Base-by-base conservation (phyloP, 2,888 invertebrate species). In the Apomyelois bistriatella region DNA sequence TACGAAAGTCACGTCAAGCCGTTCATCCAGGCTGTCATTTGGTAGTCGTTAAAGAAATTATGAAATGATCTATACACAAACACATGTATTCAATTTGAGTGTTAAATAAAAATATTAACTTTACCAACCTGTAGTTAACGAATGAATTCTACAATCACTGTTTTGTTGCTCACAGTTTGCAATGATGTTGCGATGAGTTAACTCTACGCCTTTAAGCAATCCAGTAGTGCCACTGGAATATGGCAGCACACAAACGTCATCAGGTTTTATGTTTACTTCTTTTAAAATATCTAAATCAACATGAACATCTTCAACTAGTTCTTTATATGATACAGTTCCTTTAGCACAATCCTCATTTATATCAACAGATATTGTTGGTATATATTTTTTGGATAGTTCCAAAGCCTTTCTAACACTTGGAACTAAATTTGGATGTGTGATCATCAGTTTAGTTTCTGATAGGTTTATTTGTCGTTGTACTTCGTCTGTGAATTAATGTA, bases 151-250 rank as follows among this genome's bases (percentile, higher is more conserved):
- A 0, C 76, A 40, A 48, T 78, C 79, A 1, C 71, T 64, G 56
- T 75, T 74, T 48, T 85, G 84, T 46, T 88, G 88, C 53, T 73
- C 63, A 60, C 69, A 72, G 65, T 93, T 92, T 0, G 92, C 70
- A 1, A 92, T 71, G 3, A 93, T 53, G 74, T 92, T 93, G 40
- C 62, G 75, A 76, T 95, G 93, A 0, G 93, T 92, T 1, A 95
- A 72, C 67, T 93, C 90, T 0, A 95, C 95, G 5, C 94, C 95
- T 85, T 96, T 95, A 0, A 95, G 94, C 16, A 94, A 60, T 0
- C 97, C 97, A 0, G 96, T 97, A 0, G 97, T 97, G 3, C 96
- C 96, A 73, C 96, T 96, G 3, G 96, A 97, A 83, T 94, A 97
- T 0, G 95, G 96, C 59, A 97, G 68, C 28, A 95, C 74, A 0